Evolutionary conservation across 2,888 invertebrate species (phyloP).

Genomic region (Pinctada fucata): DNA sequence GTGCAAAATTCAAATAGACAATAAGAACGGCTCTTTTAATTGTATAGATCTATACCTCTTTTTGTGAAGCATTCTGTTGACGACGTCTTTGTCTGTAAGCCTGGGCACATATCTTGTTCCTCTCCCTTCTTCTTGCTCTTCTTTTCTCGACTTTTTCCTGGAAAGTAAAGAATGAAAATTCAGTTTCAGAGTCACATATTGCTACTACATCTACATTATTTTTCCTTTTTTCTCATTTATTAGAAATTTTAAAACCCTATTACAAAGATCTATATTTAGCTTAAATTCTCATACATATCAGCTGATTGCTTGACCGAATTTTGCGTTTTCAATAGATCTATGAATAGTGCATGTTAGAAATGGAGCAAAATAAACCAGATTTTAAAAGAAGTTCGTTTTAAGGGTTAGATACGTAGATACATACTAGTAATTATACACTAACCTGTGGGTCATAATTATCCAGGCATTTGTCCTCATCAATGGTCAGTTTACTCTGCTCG

Average conservation of each 20-base stretch:
- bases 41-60: constrained; percentile 52
- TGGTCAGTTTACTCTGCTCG: constrained; percentile 29
- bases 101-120: constrained; percentile 67
- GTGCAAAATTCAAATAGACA: not conserved
- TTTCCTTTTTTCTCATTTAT: not conserved
- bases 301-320: too few species aligned
- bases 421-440: not conserved
- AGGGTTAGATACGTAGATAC: too few species aligned
- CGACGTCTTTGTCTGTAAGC: constrained; percentile 60
- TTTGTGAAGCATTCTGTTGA: constrained; percentile 51
- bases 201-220: not conserved
- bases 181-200: not conserved
- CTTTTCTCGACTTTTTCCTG: constrained; percentile 40
- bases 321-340: too few species aligned
- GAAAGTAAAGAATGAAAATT: not conserved
- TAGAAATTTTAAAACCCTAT: not conserved
- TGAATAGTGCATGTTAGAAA: too few species aligned
- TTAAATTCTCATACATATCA: too few species aligned
- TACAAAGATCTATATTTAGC: not conserved
- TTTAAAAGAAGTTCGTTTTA: too few species aligned
- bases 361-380: too few species aligned
- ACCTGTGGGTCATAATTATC: not conserved
- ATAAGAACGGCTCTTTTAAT: too few species aligned
- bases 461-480: constrained; percentile 4
- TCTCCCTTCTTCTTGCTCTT: constrained; percentile 60